These are phyloP conservation scores for Amphibalanus amphitrite DNA, from an alignment of 1,140 invertebrate genomes.

Conservation along the genomic window DNA sequence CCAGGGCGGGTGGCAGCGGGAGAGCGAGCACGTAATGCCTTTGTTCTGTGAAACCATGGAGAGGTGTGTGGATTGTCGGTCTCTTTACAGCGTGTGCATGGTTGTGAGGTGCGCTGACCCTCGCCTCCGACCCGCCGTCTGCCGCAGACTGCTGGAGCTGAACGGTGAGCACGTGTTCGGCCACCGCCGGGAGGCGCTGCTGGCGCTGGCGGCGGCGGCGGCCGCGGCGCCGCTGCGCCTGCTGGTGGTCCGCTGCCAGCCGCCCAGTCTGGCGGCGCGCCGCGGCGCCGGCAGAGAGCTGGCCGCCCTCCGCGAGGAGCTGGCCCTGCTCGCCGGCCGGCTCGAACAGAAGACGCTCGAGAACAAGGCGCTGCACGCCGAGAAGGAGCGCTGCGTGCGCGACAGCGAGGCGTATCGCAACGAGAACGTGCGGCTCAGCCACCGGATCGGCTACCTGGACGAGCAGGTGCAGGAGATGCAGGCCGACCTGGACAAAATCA, in stretches of 20 bases:
- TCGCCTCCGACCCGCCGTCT: background rate
- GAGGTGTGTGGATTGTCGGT: too few relatives aligned
- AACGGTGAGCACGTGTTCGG: constrained; percentile 57
- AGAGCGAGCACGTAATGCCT: too few relatives aligned
- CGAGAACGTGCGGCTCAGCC: constrained; percentile 64
- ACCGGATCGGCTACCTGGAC: constrained; percentile 71
- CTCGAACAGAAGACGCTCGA: constrained; percentile 30
- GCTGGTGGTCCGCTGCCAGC: background rate
- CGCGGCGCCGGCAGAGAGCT: background rate
- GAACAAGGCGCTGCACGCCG: constrained; percentile 17
- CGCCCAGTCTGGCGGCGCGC: background rate
- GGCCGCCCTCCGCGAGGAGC: constrained; percentile 17
- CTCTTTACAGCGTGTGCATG: too few relatives aligned
- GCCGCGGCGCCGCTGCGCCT: background rate
- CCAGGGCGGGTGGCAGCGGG: too few relatives aligned
- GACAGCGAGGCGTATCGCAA: constrained; percentile 38
- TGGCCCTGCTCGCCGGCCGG: constrained; percentile 18
- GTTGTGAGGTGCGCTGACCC: too few relatives aligned
- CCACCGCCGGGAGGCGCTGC: constrained; percentile 28
- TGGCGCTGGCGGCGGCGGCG: background rate
- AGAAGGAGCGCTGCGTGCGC: constrained; percentile 23
- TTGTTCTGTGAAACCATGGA: too few relatives aligned
- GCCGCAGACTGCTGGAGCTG: constrained; percentile 54
- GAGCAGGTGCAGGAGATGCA: constrained; percentile 45
- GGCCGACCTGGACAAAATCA: constrained; percentile 9